Evolutionary conservation across 2,888 invertebrate genomes (phyloP).

Genomic region (Cryptocheilus praepositus): DNA sequence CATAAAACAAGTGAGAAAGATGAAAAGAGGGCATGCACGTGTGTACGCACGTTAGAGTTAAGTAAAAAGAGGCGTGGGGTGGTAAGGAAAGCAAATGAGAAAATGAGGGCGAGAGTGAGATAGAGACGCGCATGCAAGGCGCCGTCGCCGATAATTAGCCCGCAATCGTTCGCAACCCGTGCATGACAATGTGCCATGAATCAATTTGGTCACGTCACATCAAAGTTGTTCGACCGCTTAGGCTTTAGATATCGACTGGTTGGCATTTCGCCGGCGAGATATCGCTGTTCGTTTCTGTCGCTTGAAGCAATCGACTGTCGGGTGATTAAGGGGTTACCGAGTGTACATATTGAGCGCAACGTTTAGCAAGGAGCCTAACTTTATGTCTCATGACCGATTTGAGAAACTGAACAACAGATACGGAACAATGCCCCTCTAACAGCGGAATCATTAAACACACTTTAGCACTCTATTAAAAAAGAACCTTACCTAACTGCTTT

Average conservation of each 20-base stretch:
- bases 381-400: slow-evolving; percentile 25
- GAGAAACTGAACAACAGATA: background rate
- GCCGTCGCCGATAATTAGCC: slow-evolving; percentile 51
- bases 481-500: no score
- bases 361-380: slow-evolving; percentile 25
- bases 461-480: no score
- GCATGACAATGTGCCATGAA: slow-evolving; percentile 62
- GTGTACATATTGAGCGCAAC: slow-evolving; percentile 12
- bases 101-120: background rate
- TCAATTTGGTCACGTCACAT: slow-evolving; percentile 60
- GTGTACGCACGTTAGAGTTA: no score
- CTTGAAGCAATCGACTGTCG: slow-evolving; percentile 42
- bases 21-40: background rate
- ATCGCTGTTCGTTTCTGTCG: slow-evolving; percentile 35
- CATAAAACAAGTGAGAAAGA: background rate
- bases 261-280: slow-evolving; percentile 52
- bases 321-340: slow-evolving; percentile 42
- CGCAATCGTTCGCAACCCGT: slow-evolving; percentile 38
- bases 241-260: slow-evolving; percentile 54
- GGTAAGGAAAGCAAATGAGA: background rate
- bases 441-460: no score
- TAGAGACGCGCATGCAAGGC: slow-evolving; percentile 8
- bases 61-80: background rate
- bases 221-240: slow-evolving; percentile 61
- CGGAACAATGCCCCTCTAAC: no score